Percentiles rank a stretch among this genome's conserved stretches.
phyloP scores from a whole-genome alignment of 2,888 invertebrate genomes.

The Serrognathus titanus region DNA sequence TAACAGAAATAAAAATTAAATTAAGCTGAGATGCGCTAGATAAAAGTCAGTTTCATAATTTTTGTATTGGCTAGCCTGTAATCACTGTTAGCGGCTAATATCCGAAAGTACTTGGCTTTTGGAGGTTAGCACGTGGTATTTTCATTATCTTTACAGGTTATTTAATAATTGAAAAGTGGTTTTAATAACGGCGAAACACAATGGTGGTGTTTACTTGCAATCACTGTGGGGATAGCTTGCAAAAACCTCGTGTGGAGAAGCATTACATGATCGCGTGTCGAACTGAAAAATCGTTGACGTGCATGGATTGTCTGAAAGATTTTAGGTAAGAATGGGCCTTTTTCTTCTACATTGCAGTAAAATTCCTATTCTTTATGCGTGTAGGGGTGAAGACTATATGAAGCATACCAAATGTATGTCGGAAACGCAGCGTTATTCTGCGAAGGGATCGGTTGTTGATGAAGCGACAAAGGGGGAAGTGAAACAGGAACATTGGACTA shows the following conservation, averaged over 20 bases:
- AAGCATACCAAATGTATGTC: slow-evolving; percentile 81
- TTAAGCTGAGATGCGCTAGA: no score
- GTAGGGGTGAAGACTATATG: slow-evolving; percentile 71
- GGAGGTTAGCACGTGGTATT: no score
- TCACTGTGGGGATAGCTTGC: slow-evolving; percentile 84
- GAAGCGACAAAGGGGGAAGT: slow-evolving; percentile 77
- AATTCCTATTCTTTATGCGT: slow-evolving; percentile 24
- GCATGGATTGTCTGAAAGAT: slow-evolving; percentile 92
- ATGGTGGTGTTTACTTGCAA: slow-evolving; percentile 97
- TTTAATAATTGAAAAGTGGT: no score
- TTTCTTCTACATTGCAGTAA: slow-evolving; percentile 9
- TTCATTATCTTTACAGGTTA: no score
- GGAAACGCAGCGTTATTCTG: slow-evolving; percentile 85
- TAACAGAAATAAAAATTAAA: no score
- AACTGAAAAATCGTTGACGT: slow-evolving; percentile 69
- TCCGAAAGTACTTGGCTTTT: no score
- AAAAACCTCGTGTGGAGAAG: slow-evolving; percentile 88
- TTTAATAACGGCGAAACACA: slow-evolving; percentile 5
- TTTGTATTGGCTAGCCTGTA: no score
- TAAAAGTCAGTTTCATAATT: no score
- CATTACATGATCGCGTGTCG: slow-evolving; percentile 77
- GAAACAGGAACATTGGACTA: slow-evolving; percentile 83
- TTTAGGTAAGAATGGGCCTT: slow-evolving; percentile 60
- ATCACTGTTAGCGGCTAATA: no score
- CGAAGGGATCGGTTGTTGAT: slow-evolving; percentile 68